phyloP scores from a whole-genome alignment of 1,140 invertebrate species.

The Drosophila orosa region DNA sequence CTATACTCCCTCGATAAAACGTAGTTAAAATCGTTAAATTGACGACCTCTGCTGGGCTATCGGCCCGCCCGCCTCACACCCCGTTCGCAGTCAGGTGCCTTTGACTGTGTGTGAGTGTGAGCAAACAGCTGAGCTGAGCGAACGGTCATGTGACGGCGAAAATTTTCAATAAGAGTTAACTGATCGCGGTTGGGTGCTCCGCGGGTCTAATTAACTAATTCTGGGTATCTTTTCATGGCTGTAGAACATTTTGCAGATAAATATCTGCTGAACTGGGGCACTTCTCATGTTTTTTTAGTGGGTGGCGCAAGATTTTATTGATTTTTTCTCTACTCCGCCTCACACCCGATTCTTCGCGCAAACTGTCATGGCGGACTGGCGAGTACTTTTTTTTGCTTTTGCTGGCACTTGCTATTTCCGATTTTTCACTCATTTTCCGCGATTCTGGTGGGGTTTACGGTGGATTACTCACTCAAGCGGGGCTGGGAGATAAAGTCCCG shows the following conservation, averaged over 20 bases:
- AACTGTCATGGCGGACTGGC: conserved; percentile 74
- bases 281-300: conserved; percentile 7
- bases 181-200: conserved; percentile 8
- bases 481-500: conserved; percentile 99
- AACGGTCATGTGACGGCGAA: conserved; percentile 75
- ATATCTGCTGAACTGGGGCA: conserved; percentile 1
- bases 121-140: conserved; percentile 72
- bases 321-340: conserved; percentile 69
- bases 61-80: conserved; percentile 28
- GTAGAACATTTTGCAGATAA: background rate
- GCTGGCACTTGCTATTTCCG: conserved; percentile 12
- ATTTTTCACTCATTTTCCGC: conserved; percentile 12
- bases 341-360: conserved; percentile 63
- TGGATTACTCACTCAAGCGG: conserved; percentile 94
- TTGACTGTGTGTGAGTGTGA: conserved; percentile 58
- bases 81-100: conserved; percentile 71
- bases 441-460: background rate
- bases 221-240: background rate
- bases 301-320: conserved; percentile 61
- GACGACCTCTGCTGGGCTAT: conserved; percentile 31
- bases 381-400: conserved; percentile 25
- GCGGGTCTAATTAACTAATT: background rate
- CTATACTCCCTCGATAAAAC: conserved; percentile 14
- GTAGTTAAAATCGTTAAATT: conserved; percentile 25
- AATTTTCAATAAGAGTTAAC: conserved; percentile 64